Conservation (phyloP, 2,113 vertebrate species). For the Clarias macrocephalus region DNA sequence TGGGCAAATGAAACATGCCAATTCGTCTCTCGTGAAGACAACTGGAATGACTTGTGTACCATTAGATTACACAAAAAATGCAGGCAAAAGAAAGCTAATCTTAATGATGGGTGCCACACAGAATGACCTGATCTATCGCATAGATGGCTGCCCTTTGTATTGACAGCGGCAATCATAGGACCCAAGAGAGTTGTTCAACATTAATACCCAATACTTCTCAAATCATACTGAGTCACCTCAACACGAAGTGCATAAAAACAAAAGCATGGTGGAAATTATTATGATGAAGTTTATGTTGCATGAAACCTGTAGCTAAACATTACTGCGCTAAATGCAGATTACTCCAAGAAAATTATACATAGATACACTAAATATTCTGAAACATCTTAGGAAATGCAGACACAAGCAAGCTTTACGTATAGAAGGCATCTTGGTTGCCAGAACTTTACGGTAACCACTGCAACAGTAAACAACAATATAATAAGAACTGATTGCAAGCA, state of each 20-base stretch:
- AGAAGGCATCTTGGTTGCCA: background rate
- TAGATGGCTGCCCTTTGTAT: constrained; percentile 41
- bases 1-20: constrained; percentile 10
- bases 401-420: background rate
- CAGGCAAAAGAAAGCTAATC: background rate
- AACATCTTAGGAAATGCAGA: background rate
- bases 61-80: background rate
- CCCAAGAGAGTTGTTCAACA: constrained; percentile 37
- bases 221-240: background rate
- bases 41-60: background rate
- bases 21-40: background rate
- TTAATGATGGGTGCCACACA: background rate
- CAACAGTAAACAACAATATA: constrained; percentile 44
- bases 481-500: constrained; percentile 65
- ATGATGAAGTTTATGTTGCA: background rate
- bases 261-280: background rate
- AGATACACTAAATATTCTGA: background rate
- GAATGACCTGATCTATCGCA: constrained; percentile 26
- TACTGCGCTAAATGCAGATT: background rate
- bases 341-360: background rate
- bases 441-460: background rate
- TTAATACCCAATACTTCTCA: constrained; percentile 30
- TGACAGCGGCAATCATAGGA: constrained; percentile 37
- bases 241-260: background rate
- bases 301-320: background rate